Base-by-base conservation (phyloP, 2,797 vertebrate species). In the Cynodonichthys magdalenae region DNA sequence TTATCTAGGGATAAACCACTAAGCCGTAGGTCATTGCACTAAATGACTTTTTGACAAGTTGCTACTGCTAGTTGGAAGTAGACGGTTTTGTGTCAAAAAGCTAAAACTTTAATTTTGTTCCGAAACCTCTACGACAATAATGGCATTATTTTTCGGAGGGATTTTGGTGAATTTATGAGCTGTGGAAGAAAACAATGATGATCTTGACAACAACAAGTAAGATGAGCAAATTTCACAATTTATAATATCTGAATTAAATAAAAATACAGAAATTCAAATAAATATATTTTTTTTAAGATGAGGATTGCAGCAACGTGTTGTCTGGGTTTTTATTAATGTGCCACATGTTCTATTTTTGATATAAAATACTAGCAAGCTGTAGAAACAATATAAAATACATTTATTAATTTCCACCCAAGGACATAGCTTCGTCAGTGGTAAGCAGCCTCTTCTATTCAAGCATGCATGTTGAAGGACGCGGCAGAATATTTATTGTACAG, bases 261-360 rank as follows among this genome's bases (percentile, higher is more conserved):
- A 20, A 46, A 15, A n/a, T 1, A 27, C 20, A 20, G 34, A 52
- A 18, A 53, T 19, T 6, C 3, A 42, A 15, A 20, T 1, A 53
- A 31, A 34, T n/a, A 53, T 31, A 59, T 31, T 1, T 3, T 15
- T n/a, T 20, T 36, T 9, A 2, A 29, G 29, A 34, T 50, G 39
- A 20, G 2, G 14, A 60, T 46, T 45, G 59, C 3, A 39, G 15
- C 36, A 57, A 49, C 45, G 45, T 70, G 48, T 48, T 47, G 58
- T 28, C 39, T 17, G 50, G 19, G 18, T 54, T 60, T 74, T 76
- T 28, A 59, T 69, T 50, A 69, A 69, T 53, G n/a, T 68, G 52
- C 19, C 17, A 28, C 27, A 51, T 45, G 7, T 57, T 64, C 48
- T 24, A 42, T 54, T 18, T 65, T 9, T 18, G 10, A 61, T 44